A percentile compares a stretch with the other conserved stretches of the same genome.
These are phyloP conservation scores for Lagria hirta DNA, from an alignment of 2,888 invertebrate species.

Conservation along the genomic window DNA sequence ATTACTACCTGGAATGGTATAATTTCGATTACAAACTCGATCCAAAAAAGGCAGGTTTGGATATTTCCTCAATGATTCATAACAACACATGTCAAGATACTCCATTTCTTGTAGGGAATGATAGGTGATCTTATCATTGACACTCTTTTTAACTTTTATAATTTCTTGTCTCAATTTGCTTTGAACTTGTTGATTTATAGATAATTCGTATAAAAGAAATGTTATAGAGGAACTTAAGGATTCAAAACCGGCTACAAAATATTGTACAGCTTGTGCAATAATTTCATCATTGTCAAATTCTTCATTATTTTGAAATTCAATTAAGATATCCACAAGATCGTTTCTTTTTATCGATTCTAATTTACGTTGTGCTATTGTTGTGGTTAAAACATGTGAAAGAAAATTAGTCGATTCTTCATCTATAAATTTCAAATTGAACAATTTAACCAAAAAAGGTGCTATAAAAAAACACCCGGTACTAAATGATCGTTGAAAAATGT, in stretches of 20 bases:
- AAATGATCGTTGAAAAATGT: conserved; percentile 4
- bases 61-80: conserved; percentile 38
- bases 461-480: conserved; percentile 8
- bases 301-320: conserved; percentile 6
- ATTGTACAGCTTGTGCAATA: no score
- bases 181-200: no score
- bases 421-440: conserved; percentile 10
- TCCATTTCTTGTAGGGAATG: conserved; percentile 54
- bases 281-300: no score
- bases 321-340: conserved; percentile 13
- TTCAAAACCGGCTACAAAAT: no score
- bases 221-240: no score
- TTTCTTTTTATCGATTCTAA: conserved; percentile 4
- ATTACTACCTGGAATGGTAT: no score
- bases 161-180: no score
- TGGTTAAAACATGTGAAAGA: conserved; percentile 5
- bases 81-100: conserved; percentile 55
- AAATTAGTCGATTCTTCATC: background rate
- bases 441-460: conserved; percentile 4
- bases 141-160: no score
- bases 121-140: conserved; percentile 50
- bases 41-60: no score
- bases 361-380: conserved; percentile 4
- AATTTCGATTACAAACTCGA: no score
- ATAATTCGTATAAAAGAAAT: no score